Evolutionary conservation across 2,888 invertebrate genomes (phyloP).

Genomic region (Escarpia spicata): DNA sequence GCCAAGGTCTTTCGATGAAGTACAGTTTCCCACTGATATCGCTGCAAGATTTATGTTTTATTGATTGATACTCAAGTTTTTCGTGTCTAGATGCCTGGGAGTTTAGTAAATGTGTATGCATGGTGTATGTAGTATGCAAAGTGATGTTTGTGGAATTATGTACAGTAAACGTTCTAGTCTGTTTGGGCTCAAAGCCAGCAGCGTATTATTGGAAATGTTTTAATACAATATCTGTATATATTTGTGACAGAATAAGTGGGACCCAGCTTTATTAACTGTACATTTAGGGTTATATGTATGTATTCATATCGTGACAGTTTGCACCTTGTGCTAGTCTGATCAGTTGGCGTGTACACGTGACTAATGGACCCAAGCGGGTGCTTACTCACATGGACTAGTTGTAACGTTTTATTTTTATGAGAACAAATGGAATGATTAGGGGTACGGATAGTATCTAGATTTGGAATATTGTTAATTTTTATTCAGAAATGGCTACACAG

Average conservation of each 20-base stretch:
- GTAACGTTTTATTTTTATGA: background rate
- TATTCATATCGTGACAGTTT: background rate
- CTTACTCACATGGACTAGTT: background rate
- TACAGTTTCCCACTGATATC: background rate
- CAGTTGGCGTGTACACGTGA: no score
- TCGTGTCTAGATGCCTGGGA: background rate
- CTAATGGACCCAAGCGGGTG: background rate
- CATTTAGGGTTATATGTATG: background rate
- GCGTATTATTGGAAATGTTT: background rate
- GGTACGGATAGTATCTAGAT: background rate
- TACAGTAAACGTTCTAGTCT: background rate
- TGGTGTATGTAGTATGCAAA: background rate
- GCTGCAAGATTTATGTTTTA: background rate
- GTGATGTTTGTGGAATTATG: background rate
- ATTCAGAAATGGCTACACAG: background rate
- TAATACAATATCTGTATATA: background rate
- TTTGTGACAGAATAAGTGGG: background rate
- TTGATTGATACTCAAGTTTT: background rate
- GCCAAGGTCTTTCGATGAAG: background rate
- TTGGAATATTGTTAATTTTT: background rate
- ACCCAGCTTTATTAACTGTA: background rate
- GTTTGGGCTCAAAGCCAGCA: background rate
- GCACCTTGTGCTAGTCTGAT: background rate
- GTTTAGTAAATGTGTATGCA: background rate
- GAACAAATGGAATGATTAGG: background rate